Conservation (phyloP, 2,797 vertebrate genomes). For the Malacoctenus gilli region DNA sequence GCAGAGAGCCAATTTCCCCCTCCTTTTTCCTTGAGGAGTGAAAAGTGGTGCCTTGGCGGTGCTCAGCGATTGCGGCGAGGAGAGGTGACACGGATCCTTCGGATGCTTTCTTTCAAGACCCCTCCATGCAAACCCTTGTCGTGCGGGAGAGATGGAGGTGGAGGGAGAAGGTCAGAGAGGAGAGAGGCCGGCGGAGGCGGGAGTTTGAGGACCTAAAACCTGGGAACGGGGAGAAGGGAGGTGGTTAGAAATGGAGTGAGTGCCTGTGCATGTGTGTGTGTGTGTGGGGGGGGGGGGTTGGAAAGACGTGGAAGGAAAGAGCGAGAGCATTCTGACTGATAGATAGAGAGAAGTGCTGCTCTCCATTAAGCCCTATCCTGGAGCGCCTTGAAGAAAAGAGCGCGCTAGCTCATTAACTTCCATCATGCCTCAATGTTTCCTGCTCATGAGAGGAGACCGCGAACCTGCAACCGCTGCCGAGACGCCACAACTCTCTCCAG, state of each 20-base stretch:
- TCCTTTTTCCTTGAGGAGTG: conserved; percentile 31
- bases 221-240: background rate
- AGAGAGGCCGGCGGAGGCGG: background rate
- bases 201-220: conserved; percentile 17
- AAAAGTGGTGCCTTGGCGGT: conserved; percentile 23
- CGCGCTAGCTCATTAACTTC: conserved; percentile 63
- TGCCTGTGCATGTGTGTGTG: too few relatives aligned
- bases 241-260: conserved; percentile 11
- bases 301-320: conserved; percentile 16
- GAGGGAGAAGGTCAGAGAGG: conserved; percentile 36
- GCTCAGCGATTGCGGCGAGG: conserved; percentile 10
- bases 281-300: too few relatives aligned
- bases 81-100: conserved; percentile 54
- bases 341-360: conserved; percentile 27
- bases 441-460: conserved; percentile 34
- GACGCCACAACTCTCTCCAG: conserved; percentile 12
- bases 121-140: conserved; percentile 47
- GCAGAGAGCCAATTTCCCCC: conserved; percentile 33
- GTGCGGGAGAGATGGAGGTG: conserved; percentile 41
- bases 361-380: conserved; percentile 58
- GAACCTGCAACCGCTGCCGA: conserved; percentile 32
- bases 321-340: conserved; percentile 30
- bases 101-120: conserved; percentile 50
- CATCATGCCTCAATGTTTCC: conserved; percentile 58
- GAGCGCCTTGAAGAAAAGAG: conserved; percentile 46